Evolutionary conservation across 2,797 vertebrate species (phyloP).

Genomic region (Phrynocephalus guinanensis): DNA sequence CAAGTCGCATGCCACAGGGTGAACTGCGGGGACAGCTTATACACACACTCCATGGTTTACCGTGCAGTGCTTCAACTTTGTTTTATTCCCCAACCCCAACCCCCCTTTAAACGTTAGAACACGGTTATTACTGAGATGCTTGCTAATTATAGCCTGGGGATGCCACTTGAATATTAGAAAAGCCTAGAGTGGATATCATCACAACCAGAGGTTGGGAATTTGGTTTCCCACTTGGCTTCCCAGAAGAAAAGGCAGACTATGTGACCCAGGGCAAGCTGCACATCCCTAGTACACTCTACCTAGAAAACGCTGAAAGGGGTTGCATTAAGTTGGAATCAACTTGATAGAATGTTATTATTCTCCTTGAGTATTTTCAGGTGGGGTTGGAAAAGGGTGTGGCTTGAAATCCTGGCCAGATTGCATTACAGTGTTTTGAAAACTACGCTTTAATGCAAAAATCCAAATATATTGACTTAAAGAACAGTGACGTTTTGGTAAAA

Average conservation of each 20-base stretch:
- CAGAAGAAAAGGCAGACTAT: no score
- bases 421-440: not conserved
- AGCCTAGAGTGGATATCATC: not conserved
- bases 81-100: not conserved
- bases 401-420: no score
- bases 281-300: no score
- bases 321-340: no score
- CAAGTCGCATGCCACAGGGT: not conserved
- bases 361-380: not conserved
- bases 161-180: not conserved
- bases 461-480: not conserved
- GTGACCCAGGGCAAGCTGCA: no score
- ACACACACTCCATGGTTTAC: not conserved
- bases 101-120: not conserved
- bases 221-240: no score
- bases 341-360: no score
- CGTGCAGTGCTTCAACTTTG: not conserved
- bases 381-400: no score
- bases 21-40: not conserved
- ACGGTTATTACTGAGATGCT: not conserved
- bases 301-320: no score
- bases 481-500: not conserved
- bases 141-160: not conserved
- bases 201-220: no score
- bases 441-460: not conserved